Evolutionary conservation across 2,113 vertebrate genomes (phyloP).

Genomic region (Echinops telfairi): DNA sequence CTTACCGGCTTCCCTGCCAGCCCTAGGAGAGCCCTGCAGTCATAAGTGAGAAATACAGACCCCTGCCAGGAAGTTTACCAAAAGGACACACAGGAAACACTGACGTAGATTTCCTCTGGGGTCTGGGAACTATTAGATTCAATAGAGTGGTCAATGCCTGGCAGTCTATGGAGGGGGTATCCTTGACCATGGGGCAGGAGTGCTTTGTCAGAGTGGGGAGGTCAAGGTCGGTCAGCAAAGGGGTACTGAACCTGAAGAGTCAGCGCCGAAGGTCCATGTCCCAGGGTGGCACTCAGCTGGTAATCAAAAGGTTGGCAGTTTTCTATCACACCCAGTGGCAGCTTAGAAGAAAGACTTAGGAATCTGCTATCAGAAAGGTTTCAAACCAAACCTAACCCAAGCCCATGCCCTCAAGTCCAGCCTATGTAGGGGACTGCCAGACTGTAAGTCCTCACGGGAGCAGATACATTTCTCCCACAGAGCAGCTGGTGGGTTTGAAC

Average conservation of each 20-base stretch:
- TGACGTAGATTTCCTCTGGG: neutral
- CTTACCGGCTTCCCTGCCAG: neutral
- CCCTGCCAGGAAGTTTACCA: neutral
- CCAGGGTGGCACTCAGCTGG: neutral
- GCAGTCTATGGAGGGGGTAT: neutral
- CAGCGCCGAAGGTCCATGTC: neutral
- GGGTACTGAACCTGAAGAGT: fast-evolving
- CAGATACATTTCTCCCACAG: too few relatives aligned
- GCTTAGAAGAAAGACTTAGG: neutral
- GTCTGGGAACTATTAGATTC: neutral
- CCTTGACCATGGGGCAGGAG: neutral
- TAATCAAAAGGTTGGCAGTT: neutral
- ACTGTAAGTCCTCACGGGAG: too few relatives aligned
- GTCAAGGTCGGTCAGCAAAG: neutral
- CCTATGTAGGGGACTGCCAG: too few relatives aligned
- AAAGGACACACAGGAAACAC: neutral
- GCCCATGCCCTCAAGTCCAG: too few relatives aligned
- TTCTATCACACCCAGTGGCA: neutral
- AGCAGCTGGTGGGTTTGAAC: too few relatives aligned
- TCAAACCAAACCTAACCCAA: too few relatives aligned
- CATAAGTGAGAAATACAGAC: neutral
- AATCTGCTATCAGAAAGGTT: neutral
- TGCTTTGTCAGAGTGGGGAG: neutral
- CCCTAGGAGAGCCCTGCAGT: neutral
- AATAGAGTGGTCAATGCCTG: too few relatives aligned